These are phyloP conservation scores for Lamproptera curius DNA, from an alignment of 2,888 invertebrate species.

Conservation along the genomic window DNA sequence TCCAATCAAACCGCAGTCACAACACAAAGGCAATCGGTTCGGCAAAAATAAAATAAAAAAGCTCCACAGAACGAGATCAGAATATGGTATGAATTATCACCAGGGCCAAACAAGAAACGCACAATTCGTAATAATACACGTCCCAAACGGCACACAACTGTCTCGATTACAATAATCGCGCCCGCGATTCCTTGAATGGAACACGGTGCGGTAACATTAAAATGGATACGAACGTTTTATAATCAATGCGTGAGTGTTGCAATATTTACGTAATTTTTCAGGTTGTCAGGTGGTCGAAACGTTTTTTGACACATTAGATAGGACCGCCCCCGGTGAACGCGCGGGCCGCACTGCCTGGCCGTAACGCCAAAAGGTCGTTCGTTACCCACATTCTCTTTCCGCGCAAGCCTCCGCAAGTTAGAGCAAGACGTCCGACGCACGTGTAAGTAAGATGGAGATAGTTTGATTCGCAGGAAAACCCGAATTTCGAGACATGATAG, in stretches of 20 bases:
- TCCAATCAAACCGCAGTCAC: slow-evolving; percentile 65
- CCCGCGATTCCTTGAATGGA: slow-evolving; percentile 28
- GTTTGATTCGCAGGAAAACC: slow-evolving; percentile 70
- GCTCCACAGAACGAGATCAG: slow-evolving; percentile 54
- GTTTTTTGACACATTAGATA: slow-evolving; percentile 46
- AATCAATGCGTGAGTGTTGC: slow-evolving; percentile 70
- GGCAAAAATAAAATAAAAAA: slow-evolving; percentile 38
- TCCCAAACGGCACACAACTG: slow-evolving; percentile 40
- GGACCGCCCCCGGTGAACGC: slow-evolving; percentile 65
- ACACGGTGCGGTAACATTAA: slow-evolving; percentile 34
- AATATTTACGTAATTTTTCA: slow-evolving; percentile 78
- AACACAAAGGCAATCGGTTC: slow-evolving; percentile 58
- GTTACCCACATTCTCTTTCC: slow-evolving; percentile 78
- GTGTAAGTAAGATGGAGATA: slow-evolving; percentile 46
- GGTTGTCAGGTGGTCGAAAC: slow-evolving; percentile 57
- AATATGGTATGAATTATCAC: slow-evolving; percentile 69
- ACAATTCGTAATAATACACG: slow-evolving; percentile 56
- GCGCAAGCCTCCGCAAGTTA: slow-evolving; percentile 74
- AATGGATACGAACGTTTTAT: slow-evolving; percentile 56
- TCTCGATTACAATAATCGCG: slow-evolving; percentile 28
- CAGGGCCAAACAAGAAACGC: slow-evolving; percentile 61
- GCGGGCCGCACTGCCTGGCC: slow-evolving; percentile 75
- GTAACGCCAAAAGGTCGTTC: slow-evolving; percentile 76
- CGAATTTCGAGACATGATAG: slow-evolving; percentile 73
- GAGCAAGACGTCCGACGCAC: slow-evolving; percentile 50